A percentile compares a stretch with the other conserved stretches of the same genome.
These are phyloP conservation scores for cat (Felis catus) DNA, from an alignment of 2,113 vertebrate genomes.

Conservation along the genomic window DNA sequence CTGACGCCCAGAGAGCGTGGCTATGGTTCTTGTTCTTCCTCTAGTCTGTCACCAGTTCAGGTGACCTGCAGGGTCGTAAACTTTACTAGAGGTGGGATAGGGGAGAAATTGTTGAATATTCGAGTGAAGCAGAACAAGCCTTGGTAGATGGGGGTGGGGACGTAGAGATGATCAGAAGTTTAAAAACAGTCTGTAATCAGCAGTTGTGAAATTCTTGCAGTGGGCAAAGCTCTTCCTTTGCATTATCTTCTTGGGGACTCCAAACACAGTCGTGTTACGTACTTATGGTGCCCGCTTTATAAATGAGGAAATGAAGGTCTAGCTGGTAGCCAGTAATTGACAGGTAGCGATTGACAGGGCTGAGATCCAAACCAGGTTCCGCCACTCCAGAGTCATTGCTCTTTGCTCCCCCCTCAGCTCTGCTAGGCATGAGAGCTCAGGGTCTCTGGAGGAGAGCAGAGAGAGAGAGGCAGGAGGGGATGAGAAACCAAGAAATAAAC, in stretches of 20 bases:
- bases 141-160: neutral
- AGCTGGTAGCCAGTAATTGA: neutral
- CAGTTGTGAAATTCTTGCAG: neutral
- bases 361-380: neutral
- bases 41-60: neutral
- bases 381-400: neutral
- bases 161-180: neutral
- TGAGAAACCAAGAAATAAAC: neutral
- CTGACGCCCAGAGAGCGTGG: accelerated
- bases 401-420: accelerated
- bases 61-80: neutral
- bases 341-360: neutral
- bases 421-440: neutral
- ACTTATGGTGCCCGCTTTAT: neutral
- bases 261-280: neutral
- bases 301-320: neutral
- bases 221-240: neutral
- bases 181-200: neutral
- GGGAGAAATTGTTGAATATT: neutral
- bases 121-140: neutral
- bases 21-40: neutral
- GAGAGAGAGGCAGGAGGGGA: neutral
- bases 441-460: neutral
- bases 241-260: neutral
- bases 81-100: neutral